Evolutionary conservation across 1,140 invertebrate genomes (phyloP), one percentile per base, ranked within the genome.

Genomic region (Eumaeus atala): DNA sequence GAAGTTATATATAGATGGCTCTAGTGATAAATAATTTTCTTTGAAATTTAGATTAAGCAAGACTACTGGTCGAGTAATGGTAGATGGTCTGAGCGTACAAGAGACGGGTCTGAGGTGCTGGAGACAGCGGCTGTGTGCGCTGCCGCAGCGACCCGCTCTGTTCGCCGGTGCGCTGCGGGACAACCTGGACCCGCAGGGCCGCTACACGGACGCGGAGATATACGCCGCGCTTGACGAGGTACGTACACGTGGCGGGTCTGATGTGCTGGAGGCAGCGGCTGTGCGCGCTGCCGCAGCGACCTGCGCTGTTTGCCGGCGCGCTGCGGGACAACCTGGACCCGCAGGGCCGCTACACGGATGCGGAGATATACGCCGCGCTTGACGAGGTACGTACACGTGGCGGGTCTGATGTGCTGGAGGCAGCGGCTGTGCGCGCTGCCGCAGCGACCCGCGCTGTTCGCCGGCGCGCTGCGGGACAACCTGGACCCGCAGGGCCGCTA

Each of bases 151-250:
- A 4, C 92, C 93, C n/a, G 89, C 94, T 18, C 73, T 94, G 11
- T 94, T 94, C 77, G 91, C 90, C 12, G 92, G 90, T 10, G 86
- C 87, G 9, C 67, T 93, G 14, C 70, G 93, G 7, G 90, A 91
- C 65, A 94, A 94, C 77, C 77, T 95, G 10, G 93, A 94, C 82
- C 93, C 93, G 0, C 91, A 90, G 70, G 74, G 85, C 5, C 58
- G 83, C 12, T 89, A 90, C 67, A 77, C 68, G 10, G 92, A 94
- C 66, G 85, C 89, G 6, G 73, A 89, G 35, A 67, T 96, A 3
- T 94, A 94, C 93, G 83, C 89, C 50, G 93, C 92, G 9, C 80
- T 96, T 9, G 91, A 94, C 58, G 91, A 95, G 64, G 92, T 93
- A 10, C 36, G 21, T 28, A 28, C 21, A 28, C 2, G 21, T 3